These are phyloP conservation scores for Aurelia sp. DNA, from an alignment of 30 jellyfish, hydroid and myxozoan species.

Conservation along the genomic window DNA sequence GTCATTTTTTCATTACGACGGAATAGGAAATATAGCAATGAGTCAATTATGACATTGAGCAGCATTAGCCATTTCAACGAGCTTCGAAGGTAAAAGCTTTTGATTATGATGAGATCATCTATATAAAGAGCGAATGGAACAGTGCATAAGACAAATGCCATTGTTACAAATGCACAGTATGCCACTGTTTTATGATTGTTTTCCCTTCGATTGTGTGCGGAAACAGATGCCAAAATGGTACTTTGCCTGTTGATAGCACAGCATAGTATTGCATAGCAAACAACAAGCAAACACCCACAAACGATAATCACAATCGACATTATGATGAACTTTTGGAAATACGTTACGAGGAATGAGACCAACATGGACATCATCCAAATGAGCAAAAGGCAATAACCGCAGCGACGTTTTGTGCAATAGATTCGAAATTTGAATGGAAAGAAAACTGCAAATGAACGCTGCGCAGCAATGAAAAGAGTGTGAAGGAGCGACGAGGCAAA, in stretches of 20 bases:
- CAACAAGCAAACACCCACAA: background rate
- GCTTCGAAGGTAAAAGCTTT: background rate
- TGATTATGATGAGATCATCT: background rate
- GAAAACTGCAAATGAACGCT: background rate
- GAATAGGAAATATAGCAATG: background rate
- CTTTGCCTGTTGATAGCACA: background rate
- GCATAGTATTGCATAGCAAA: background rate
- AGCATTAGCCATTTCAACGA: background rate
- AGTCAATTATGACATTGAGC: background rate
- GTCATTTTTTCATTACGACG: background rate
- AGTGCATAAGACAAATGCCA: background rate
- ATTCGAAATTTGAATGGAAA: background rate
- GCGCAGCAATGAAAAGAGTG: background rate
- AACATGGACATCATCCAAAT: background rate
- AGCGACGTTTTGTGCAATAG: background rate
- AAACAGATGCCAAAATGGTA: background rate
- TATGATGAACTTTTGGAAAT: background rate
- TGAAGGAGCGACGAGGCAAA: background rate
- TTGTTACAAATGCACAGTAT: background rate
- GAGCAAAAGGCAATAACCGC: background rate
- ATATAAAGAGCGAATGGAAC: background rate
- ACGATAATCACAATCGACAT: background rate
- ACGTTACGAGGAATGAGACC: background rate
- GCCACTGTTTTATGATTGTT: background rate
- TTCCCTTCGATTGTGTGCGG: background rate